These are phyloP conservation scores for Synergus gifuensis DNA, from an alignment of 2,888 invertebrate species.

Conservation along the genomic window DNA sequence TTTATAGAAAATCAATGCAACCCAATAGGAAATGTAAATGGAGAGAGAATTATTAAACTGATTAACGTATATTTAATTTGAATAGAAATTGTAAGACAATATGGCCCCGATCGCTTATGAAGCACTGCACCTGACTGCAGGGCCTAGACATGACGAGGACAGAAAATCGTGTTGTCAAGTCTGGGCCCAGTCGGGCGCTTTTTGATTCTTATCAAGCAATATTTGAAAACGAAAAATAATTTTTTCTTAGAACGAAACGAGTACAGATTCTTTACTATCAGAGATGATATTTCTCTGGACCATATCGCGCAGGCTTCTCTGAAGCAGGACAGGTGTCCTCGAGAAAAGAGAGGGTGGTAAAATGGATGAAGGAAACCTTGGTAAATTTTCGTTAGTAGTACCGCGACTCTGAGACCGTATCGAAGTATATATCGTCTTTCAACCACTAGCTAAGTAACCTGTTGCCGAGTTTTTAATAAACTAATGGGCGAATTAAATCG, in stretches of 20 bases:
- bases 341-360: slow-evolving; percentile 16
- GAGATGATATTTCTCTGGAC: slow-evolving; percentile 22
- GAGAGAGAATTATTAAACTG: not conserved
- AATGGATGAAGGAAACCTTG: slow-evolving; percentile 10
- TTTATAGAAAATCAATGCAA: not conserved
- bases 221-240: not conserved
- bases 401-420: slow-evolving; percentile 24
- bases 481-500: not conserved
- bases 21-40: not conserved
- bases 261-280: not conserved
- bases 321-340: slow-evolving; percentile 7
- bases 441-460: not conserved
- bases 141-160: too few species aligned
- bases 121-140: too few species aligned
- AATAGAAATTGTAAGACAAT: too few species aligned
- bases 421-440: slow-evolving; percentile 6
- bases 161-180: too few species aligned
- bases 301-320: slow-evolving; percentile 34
- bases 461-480: not conserved
- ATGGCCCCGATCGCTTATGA: too few species aligned
- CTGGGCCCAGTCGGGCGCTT: too few species aligned
- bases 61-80: not conserved
- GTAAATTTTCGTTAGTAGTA: slow-evolving; percentile 19
- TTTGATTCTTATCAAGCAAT: not conserved
- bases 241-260: not conserved